phyloP scores from a whole-genome alignment of 2,888 invertebrate species.

The Amphipoea lucens region DNA sequence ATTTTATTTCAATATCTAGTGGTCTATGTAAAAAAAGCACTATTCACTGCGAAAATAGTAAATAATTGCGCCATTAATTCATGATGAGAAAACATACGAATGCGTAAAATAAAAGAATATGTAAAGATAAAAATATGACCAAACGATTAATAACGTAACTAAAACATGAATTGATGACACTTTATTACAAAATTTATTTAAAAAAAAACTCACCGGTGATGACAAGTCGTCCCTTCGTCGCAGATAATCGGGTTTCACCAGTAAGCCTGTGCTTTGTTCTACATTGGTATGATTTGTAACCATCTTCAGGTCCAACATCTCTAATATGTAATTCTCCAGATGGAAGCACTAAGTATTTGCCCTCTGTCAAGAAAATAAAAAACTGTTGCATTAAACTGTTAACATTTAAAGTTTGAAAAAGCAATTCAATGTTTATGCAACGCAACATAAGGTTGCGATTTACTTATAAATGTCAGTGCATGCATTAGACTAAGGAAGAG shows the following conservation, averaged over 20 bases:
- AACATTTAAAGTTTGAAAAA: slow-evolving; percentile 25
- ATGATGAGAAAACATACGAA: slow-evolving; percentile 35
- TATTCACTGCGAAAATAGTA: slow-evolving; percentile 39
- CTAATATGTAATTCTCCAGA: slow-evolving; percentile 98
- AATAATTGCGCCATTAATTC: slow-evolving; percentile 69
- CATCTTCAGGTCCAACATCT: slow-evolving; percentile 98
- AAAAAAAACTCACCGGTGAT: slow-evolving; percentile 95
- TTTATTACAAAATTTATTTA: slow-evolving; percentile 36
- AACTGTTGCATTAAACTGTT: slow-evolving; percentile 52
- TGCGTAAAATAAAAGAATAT: not conserved
- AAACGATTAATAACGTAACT: slow-evolving; percentile 7
- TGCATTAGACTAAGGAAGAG: slow-evolving; percentile 90
- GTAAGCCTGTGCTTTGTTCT: slow-evolving; percentile 97
- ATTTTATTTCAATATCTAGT: not conserved
- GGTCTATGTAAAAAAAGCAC: slow-evolving; percentile 3
- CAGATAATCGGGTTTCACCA: slow-evolving; percentile 97
- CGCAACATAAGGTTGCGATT: slow-evolving; percentile 84
- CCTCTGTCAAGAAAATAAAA: slow-evolving; percentile 91
- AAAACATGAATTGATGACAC: slow-evolving; percentile 66
- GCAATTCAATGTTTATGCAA: slow-evolving; percentile 65
- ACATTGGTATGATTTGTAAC: slow-evolving; percentile 98
- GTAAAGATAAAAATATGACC: not conserved
- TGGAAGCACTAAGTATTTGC: slow-evolving; percentile 98
- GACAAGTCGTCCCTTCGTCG: slow-evolving; percentile 97
- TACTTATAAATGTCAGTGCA: slow-evolving; percentile 86